Conservation (phyloP, 2,113 vertebrate genomes). For the Seriola rivoliana region DNA sequence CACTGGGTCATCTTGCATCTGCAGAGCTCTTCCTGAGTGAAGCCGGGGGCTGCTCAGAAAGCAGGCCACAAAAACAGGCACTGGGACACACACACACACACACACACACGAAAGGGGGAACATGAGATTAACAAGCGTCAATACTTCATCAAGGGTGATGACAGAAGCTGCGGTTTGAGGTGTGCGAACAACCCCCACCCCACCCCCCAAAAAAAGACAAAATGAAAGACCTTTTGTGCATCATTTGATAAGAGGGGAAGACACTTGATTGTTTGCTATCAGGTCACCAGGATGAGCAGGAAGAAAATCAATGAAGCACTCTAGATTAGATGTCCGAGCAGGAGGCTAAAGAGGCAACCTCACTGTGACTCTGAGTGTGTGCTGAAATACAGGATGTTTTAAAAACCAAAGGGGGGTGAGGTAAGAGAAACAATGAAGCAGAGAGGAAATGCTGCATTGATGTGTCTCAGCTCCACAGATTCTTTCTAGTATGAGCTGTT, state of each 20-base stretch:
- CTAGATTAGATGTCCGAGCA: constrained; percentile 20
- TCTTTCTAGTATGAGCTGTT: not conserved
- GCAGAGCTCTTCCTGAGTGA: constrained; percentile 73
- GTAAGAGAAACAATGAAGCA: not conserved
- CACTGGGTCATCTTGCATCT: constrained; percentile 79
- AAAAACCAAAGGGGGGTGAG: not conserved
- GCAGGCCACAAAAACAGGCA: constrained; percentile 32
- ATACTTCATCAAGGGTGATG: constrained; percentile 45
- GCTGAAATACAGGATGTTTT: constrained; percentile 34
- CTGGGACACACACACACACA: constrained; percentile 2
- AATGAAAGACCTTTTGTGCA: constrained; percentile 46
- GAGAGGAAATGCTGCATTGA: not conserved
- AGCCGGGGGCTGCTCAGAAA: constrained; percentile 17
- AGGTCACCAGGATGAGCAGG: constrained; percentile 39
- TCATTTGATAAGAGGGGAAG: constrained; percentile 62
- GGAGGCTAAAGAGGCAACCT: not conserved
- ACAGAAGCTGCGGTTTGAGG: constrained; percentile 37
- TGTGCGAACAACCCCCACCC: not conserved
- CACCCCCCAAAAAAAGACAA: constrained; percentile 1
- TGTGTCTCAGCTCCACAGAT: not conserved
- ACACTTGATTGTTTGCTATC: constrained; percentile 47
- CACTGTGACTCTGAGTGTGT: not conserved
- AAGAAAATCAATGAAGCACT: constrained; percentile 33
- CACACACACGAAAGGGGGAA: constrained; percentile 7
- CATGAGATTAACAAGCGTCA: constrained; percentile 19